phyloP scores from a whole-genome alignment of 2,888 invertebrate species.

The Stegana nigrithorax region DNA sequence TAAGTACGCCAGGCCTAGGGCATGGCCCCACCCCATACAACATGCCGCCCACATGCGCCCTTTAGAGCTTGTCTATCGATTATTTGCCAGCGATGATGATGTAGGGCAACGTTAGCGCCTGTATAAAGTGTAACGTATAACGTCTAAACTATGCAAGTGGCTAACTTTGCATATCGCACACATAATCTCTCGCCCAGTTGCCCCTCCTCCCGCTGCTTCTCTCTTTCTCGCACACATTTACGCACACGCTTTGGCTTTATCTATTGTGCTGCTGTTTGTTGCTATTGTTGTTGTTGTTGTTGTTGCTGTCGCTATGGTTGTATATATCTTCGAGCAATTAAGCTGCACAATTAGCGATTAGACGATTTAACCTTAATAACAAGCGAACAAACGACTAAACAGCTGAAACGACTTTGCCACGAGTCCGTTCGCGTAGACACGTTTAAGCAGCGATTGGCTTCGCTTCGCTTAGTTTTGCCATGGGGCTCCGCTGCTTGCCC shows the following conservation, averaged over 20 bases:
- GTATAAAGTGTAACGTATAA: too few species aligned
- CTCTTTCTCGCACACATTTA: background rate
- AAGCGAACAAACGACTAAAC: background rate
- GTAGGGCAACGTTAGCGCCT: conserved; percentile 1
- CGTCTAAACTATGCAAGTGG: too few species aligned
- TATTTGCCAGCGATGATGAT: conserved; percentile 8
- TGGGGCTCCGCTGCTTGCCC: background rate
- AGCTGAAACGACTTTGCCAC: background rate
- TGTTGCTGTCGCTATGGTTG: too few species aligned
- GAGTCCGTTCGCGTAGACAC: background rate
- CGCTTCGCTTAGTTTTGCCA: background rate
- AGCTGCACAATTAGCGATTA: conserved; percentile 60
- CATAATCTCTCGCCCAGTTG: too few species aligned
- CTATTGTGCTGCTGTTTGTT: background rate
- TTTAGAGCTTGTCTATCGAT: too few species aligned
- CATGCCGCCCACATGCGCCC: too few species aligned
- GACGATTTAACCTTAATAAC: conserved; percentile 56
- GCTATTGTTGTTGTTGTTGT: background rate
- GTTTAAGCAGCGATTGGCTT: background rate
- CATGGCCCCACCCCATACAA: too few species aligned
- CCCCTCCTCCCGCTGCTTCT: too few species aligned
- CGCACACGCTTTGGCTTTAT: background rate
- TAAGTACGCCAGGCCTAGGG: too few species aligned
- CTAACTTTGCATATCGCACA: too few species aligned
- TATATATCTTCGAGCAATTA: conserved; percentile 18